These are phyloP conservation scores for Coelinius sp. DNA, from an alignment of 2,888 invertebrate species.

Conservation along the genomic window DNA sequence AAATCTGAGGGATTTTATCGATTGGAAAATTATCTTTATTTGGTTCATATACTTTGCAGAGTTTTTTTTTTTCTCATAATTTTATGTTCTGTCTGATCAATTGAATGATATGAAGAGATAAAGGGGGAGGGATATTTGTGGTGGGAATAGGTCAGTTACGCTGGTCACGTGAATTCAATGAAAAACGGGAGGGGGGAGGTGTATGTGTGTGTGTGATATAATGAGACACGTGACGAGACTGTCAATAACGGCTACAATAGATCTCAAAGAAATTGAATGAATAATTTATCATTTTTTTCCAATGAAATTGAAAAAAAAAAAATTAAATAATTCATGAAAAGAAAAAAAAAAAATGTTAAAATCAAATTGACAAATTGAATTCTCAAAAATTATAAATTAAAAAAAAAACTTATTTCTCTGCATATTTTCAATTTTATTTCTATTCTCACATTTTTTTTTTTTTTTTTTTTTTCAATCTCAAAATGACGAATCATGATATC, in stretches of 20 bases:
- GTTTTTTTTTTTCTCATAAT: neutral
- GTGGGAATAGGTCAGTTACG: slow-evolving; percentile 35
- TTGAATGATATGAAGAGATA: too few relatives aligned
- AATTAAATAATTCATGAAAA: neutral
- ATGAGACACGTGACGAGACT: slow-evolving; percentile 40
- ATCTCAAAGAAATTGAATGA: too few relatives aligned
- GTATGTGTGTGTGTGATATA: slow-evolving; percentile 33
- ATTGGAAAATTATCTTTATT: slow-evolving; percentile 1
- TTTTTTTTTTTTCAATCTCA: too few relatives aligned
- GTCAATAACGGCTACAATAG: slow-evolving; percentile 31
- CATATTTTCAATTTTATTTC: too few relatives aligned
- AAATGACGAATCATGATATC: too few relatives aligned
- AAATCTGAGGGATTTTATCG: neutral
- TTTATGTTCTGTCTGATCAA: neutral
- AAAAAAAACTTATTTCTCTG: too few relatives aligned
- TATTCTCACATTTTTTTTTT: too few relatives aligned
- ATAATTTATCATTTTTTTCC: too few relatives aligned
- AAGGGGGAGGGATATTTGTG: neutral
- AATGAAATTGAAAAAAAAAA: slow-evolving; percentile 5
- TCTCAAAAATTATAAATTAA: too few relatives aligned
- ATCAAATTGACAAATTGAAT: too few relatives aligned
- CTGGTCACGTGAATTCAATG: slow-evolving; percentile 39
- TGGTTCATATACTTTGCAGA: neutral
- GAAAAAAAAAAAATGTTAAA: too few relatives aligned
- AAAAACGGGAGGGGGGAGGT: slow-evolving; percentile 20